phyloP scores from a whole-genome alignment of 2,113 vertebrate species.

The Tetraodon nigroviridis region DNA sequence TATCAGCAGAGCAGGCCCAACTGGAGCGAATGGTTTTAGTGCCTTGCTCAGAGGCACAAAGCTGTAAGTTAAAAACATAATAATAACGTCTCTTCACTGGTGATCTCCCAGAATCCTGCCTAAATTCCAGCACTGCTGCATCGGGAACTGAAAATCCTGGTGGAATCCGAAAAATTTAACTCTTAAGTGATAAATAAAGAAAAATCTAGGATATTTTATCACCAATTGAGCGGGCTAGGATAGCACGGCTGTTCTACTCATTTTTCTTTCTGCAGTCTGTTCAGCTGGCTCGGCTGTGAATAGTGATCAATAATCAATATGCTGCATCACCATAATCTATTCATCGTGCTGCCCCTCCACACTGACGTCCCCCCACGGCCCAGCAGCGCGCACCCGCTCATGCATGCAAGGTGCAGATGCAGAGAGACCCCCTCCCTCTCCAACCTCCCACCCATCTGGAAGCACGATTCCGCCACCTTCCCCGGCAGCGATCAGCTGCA shows the following conservation, averaged over 20 bases:
- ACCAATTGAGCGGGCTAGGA: not conserved
- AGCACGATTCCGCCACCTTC: constrained; percentile 1
- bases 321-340: constrained; percentile 14
- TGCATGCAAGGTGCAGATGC: constrained; percentile 48
- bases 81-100: constrained; percentile 31
- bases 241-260: constrained; percentile 16
- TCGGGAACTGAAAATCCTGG: no score
- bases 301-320: constrained; percentile 44
- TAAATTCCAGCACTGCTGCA: no score
- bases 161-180: no score
- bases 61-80: not conserved
- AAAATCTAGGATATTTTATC: constrained; percentile 5
- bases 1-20: not conserved
- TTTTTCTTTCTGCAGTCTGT: not conserved
- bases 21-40: not conserved
- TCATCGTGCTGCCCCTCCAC: constrained; percentile 7
- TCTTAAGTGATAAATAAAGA: no score
- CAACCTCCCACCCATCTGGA: constrained; percentile 12
- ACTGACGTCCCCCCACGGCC: not conserved
- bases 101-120: constrained; percentile 13
- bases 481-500: constrained; percentile 8
- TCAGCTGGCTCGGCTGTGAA: constrained; percentile 6
- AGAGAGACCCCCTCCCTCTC: constrained; percentile 21
- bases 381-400: constrained; percentile 7
- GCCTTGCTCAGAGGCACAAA: constrained; percentile 33